Evolutionary conservation across 2,888 invertebrate genomes (phyloP), one percentile per base, ranked within the genome.

Genomic region (Byasa hedistus): DNA sequence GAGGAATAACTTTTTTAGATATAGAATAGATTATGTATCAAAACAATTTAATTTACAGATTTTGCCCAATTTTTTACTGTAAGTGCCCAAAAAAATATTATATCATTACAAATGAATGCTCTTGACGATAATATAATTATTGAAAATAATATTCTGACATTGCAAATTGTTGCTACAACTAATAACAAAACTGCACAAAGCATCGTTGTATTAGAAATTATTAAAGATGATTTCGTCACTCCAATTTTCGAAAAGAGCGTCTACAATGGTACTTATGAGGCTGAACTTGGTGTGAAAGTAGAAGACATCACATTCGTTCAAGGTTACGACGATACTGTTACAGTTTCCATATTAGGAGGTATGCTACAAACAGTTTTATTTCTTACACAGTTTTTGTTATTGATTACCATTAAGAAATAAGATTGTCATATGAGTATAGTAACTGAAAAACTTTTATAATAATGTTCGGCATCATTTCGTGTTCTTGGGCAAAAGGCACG

Each of bases 141-240:
- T 57, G 72, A 76, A 24, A 87, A 87, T 67, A 83, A 69, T 57
- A 77, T 82, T 54, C 76, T 89, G 52, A 76, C 74, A 56, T 70
- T 88, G 24, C 75, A 81, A 76, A 72, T 89, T 2, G 68, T 74
- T 0, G 88, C 83, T 17, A 74, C 75, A 22, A 79, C 75, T 54
- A 75, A 69, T 17, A 70, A 70, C 54, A 84, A 79, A 69, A 68
- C 72, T 3, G 76, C 83, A 10, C 75, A 73, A 2, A 71, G 84
- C 48, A 71, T 84, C 62, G 79, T 86, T 24, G 78, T 77, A n/a
- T 73, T 89, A 32, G 82, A 84, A 56, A 82, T 89, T 58, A 74
- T 87, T 62, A 86, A 86, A 68, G 80, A 87, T 22, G 89, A 89
- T 64, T 75, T 72, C 22, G 67, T 76, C 2, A 86, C 87, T 0